Conservation (phyloP, 2,113 vertebrate species). For the Cynopterus brachyotis region DNA sequence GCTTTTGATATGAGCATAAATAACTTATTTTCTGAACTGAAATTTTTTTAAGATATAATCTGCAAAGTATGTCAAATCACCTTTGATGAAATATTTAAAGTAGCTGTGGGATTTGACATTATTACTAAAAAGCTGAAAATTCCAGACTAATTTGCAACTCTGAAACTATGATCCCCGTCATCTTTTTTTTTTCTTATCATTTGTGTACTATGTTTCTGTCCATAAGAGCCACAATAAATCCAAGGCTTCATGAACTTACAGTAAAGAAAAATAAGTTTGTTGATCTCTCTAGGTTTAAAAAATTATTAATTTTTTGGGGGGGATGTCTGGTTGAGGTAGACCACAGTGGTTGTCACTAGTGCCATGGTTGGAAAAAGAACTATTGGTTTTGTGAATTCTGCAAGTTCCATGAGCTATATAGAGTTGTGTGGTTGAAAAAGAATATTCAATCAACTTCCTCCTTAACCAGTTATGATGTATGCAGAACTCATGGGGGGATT, state of each 20-base stretch:
- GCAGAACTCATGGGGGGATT: background rate
- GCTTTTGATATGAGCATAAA: background rate
- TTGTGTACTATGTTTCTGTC: background rate
- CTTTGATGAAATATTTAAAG: conserved; percentile 48
- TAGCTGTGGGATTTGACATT: background rate
- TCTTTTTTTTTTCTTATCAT: background rate
- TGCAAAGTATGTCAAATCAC: conserved; percentile 16
- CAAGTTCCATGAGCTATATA: background rate
- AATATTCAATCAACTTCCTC: background rate
- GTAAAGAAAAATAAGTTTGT: background rate
- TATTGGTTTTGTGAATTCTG: background rate
- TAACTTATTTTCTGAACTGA: background rate
- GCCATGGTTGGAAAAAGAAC: background rate
- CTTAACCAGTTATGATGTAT: background rate
- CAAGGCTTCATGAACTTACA: background rate
- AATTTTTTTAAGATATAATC: background rate
- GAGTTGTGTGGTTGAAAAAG: background rate
- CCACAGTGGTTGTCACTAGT: background rate
- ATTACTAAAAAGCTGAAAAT: background rate
- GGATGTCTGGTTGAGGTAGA: background rate
- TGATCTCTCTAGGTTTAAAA: background rate
- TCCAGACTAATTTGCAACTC: background rate
- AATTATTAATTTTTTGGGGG: background rate
- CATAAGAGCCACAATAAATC: background rate
- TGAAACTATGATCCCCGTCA: background rate